Percentiles rank a stretch among this genome's conserved stretches.
Conservation (phyloP, 2,888 invertebrate species). For the Uloborus plumipes region DNA sequence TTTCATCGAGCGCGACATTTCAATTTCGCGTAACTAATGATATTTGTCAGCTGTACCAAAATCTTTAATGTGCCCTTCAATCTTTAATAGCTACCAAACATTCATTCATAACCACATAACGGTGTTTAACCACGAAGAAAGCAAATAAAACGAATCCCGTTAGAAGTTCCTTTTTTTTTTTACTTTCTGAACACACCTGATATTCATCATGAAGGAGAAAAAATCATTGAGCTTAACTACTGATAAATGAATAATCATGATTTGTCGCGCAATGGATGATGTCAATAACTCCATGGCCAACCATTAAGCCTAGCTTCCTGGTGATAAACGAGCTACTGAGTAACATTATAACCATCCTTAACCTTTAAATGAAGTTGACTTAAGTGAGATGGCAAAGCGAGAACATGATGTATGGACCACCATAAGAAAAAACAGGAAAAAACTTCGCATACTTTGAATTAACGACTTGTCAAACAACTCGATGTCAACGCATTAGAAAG, state of each 20-base stretch:
- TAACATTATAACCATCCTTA: constrained; percentile 60
- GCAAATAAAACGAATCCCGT: no score
- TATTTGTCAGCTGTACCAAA: no score
- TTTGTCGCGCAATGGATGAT: constrained; percentile 45
- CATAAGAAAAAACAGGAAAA: constrained; percentile 44
- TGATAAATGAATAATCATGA: constrained; percentile 49
- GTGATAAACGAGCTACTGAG: constrained; percentile 55
- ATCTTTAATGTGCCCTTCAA: no score
- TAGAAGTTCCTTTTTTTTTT: constrained; percentile 1
- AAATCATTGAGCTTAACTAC: background rate
- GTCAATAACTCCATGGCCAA: constrained; percentile 60
- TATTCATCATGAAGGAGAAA: constrained; percentile 36
- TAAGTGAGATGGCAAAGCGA: constrained; percentile 57
- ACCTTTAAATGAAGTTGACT: constrained; percentile 63
- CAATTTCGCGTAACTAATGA: no score
- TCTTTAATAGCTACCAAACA: no score
- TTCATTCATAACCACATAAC: no score
- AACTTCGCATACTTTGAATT: constrained; percentile 45
- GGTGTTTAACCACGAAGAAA: no score
- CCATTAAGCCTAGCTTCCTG: constrained; percentile 49
- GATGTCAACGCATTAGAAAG: constrained; percentile 58
- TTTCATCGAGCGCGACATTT: no score
- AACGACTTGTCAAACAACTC: constrained; percentile 63
- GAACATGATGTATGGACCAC: constrained; percentile 59
- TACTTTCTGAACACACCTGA: background rate